Base-by-base conservation (phyloP, 2,113 vertebrate genomes). In the Phodopus roborovskii region DNA sequence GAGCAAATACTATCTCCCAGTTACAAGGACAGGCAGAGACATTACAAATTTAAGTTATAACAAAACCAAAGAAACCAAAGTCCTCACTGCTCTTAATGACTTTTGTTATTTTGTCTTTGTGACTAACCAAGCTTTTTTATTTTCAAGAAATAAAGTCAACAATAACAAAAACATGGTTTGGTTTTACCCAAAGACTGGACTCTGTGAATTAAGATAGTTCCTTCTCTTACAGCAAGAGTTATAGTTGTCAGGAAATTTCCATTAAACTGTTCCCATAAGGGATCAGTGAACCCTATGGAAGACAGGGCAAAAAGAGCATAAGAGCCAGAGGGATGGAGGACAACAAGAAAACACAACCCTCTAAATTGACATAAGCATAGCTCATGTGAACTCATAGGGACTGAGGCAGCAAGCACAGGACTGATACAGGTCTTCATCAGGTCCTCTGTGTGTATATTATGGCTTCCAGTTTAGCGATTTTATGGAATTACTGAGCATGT, bases 61-160 rank as follows among this genome's bases (percentile, higher is more conserved):
- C 22, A 94, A 97, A 95, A 62, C 11, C 17, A 33, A 95, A 36
- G 83, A 97, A 95, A 62, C 11, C 17, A 33, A 95, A 36, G 83
- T 36, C 42, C 39, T 66, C 39, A 7, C 16, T 68, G 42, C 8
- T 58, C 5, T 15, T 5, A 13, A 64, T 3, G 24, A 3, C 39
- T 70, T 84, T 45, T 16, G 1, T 62, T 36, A 62, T 79, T 91
- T 84, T 45, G 64, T 45, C 85, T 95, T 73, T 78, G 9, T 17
- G 48, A 42, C 33, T 91, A 88, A 60, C 7, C 22, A 60, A 30
- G n/a, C 15, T 36, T 84, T 89, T 86, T 36, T 74, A 36, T 74
- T 93, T 91, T 62, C 7, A 84, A 91, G 28, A 48, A 95, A 94
- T 56, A 56, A 87, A 56, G 39, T 28, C 16, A 60, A 36, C 8